Evolutionary conservation across 1,140 invertebrate genomes (phyloP).

Genomic region (Metopolophium dirhodum): DNA sequence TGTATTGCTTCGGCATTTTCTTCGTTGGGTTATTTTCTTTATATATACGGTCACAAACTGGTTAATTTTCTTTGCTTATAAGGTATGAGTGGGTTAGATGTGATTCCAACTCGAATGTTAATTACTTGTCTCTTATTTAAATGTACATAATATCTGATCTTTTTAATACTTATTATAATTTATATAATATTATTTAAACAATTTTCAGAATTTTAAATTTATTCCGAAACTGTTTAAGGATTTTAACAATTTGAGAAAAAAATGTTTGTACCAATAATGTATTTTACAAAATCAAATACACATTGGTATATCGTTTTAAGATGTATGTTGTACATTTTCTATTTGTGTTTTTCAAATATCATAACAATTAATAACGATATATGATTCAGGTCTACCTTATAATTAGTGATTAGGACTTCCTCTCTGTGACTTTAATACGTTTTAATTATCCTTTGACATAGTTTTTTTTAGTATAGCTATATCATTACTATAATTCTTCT

Average conservation of each 20-base stretch:
- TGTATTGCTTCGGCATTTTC: neutral
- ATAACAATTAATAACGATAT: slow-evolving; percentile 30
- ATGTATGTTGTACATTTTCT: neutral
- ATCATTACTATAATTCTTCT: neutral
- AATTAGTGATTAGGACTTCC: slow-evolving; percentile 30
- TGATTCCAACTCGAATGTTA: neutral
- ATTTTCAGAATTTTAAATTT: neutral
- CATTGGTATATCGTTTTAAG: neutral
- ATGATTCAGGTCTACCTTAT: slow-evolving; percentile 14
- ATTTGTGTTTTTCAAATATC: neutral
- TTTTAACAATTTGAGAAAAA: neutral
- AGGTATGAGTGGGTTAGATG: too few relatives aligned
- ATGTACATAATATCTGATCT: neutral
- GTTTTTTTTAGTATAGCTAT: neutral
- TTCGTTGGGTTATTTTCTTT: neutral
- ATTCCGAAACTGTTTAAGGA: neutral
- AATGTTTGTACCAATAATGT: neutral
- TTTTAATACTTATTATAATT: neutral
- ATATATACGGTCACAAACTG: too few relatives aligned
- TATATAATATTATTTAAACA: neutral
- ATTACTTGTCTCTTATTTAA: neutral
- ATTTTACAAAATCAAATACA: neutral
- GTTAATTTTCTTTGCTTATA: neutral
- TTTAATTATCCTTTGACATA: neutral
- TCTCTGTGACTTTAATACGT: neutral